phyloP scores from a whole-genome alignment of 1,140 invertebrate species.

The Episyrphus balteatus region DNA sequence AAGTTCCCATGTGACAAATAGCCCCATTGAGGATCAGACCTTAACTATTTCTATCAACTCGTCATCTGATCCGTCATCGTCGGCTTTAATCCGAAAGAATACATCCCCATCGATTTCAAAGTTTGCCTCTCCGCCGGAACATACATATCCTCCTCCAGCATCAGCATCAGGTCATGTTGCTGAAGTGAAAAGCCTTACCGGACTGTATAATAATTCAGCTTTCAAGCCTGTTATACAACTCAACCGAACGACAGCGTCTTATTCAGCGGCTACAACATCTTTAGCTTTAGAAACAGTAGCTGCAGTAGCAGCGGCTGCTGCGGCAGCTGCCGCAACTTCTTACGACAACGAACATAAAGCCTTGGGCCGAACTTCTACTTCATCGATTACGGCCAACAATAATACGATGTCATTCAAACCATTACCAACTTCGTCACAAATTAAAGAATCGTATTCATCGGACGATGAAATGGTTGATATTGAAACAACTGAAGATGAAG shows the following conservation, averaged over 20 bases:
- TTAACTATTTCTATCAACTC: too few relatives aligned
- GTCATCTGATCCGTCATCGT: too few relatives aligned
- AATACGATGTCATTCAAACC: too few relatives aligned
- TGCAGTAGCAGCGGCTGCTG: conserved; percentile 14
- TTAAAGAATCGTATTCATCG: conserved; percentile 21
- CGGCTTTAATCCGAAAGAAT: not conserved
- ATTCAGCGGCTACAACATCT: not conserved
- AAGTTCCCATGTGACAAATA: too few relatives aligned
- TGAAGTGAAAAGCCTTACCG: not conserved
- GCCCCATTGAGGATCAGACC: too few relatives aligned
- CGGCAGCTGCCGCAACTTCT: conserved; percentile 12
- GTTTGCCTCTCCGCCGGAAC: too few relatives aligned
- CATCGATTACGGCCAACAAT: not conserved
- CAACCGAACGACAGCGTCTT: not conserved
- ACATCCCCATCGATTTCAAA: not conserved
- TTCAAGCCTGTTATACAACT: conserved; percentile 46
- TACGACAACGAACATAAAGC: not conserved
- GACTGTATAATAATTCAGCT: conserved; percentile 43
- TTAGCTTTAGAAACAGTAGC: not conserved
- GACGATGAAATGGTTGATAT: conserved; percentile 50
- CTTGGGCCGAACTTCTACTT: not conserved
- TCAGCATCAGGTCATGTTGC: not conserved
- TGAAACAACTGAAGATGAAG: conserved; percentile 46
- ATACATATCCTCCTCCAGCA: not conserved
- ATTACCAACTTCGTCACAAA: not conserved